Percentiles rank a stretch among this genome's conserved stretches.
These are phyloP conservation scores for Turdus rufiventris DNA, from an alignment of 2,113 vertebrate genomes.

Conservation along the genomic window DNA sequence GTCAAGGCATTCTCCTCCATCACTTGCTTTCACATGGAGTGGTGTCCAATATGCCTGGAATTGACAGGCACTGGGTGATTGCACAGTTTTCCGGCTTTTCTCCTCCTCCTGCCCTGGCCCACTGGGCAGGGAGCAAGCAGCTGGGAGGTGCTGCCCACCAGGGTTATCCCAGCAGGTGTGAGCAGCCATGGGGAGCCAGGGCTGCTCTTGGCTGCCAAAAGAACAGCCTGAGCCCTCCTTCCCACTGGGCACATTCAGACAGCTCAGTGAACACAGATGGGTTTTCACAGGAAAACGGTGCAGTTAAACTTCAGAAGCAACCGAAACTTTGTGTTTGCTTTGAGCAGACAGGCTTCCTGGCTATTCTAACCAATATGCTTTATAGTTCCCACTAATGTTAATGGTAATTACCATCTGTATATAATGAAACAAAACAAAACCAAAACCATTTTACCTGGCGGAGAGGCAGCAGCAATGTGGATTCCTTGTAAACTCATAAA, in stretches of 20 bases:
- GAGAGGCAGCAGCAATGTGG: neutral
- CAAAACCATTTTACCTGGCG: neutral
- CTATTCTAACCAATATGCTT: neutral
- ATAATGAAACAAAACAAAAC: neutral
- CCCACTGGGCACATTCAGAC: neutral
- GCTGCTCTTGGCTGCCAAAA: neutral
- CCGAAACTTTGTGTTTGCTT: neutral
- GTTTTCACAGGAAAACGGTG: neutral
- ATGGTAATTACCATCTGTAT: neutral
- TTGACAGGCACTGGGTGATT: rapidly evolving
- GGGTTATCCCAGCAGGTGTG: neutral
- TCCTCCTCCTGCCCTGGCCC: neutral
- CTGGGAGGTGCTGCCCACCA: neutral
- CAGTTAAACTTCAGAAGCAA: neutral
- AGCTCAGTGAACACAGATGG: neutral
- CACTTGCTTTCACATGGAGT: neutral
- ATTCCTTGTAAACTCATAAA: neutral
- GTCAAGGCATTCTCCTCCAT: neutral
- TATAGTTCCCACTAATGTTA: neutral
- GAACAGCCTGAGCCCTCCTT: neutral
- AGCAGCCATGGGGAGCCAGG: neutral
- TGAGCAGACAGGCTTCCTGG: neutral
- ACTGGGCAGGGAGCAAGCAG: neutral
- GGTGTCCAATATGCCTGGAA: neutral
- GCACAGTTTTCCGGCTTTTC: neutral